Evolutionary conservation across 2,113 vertebrate species (phyloP).

Genomic region (Lathamus discolor): DNA sequence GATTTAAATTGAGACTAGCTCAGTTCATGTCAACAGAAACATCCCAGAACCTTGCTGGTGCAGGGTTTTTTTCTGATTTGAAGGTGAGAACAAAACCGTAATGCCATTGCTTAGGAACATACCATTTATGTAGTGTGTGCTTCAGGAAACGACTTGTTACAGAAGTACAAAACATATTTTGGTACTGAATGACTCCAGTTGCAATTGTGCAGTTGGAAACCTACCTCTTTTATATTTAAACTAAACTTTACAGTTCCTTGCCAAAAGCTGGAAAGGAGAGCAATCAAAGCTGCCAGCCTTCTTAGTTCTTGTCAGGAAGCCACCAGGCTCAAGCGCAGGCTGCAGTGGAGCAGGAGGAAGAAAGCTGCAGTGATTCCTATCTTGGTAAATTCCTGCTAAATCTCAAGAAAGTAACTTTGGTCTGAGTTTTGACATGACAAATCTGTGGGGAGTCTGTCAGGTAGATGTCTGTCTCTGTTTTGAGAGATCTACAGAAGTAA

Average conservation of each 20-base stretch:
- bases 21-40: background rate
- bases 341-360: background rate
- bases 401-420: background rate
- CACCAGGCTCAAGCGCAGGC: background rate
- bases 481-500: background rate
- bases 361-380: background rate
- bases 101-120: accelerated
- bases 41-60: background rate
- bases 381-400: background rate
- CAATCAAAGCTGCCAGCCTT: background rate
- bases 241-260: background rate
- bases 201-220: background rate
- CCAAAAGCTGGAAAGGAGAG: background rate
- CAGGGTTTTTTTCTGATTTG: background rate
- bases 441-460: accelerated
- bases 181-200: background rate
- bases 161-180: background rate
- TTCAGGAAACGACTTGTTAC: background rate
- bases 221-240: background rate
- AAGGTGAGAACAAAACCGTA: background rate
- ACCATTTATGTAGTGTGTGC: accelerated
- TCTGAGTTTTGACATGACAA: background rate
- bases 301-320: background rate
- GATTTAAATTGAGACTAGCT: background rate
- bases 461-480: background rate